Conservation (phyloP, 2,888 invertebrate genomes). For the Epinotia bilunana region DNA sequence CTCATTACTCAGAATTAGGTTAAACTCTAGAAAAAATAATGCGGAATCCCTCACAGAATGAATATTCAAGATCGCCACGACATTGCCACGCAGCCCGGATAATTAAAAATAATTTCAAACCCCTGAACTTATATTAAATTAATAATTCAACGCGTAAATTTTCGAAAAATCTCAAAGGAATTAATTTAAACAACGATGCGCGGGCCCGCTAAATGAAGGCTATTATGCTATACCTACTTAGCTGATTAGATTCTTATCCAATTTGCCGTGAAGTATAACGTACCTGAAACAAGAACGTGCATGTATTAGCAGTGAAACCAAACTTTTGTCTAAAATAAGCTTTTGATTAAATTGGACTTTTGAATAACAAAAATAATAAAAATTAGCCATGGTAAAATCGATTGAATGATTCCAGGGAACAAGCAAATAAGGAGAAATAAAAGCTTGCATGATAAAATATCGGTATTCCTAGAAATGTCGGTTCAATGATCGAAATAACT, state of each 20-base stretch:
- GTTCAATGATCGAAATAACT: conserved; percentile 13
- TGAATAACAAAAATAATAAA: neutral
- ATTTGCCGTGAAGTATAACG: conserved; percentile 6
- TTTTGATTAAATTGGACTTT: neutral
- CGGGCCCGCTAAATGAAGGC: neutral
- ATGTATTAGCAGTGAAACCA: conserved; percentile 5
- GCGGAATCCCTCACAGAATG: conserved; percentile 64
- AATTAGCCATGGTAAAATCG: no score
- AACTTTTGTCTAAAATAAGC: neutral
- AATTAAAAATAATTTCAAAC: conserved; percentile 76
- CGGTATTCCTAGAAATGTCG: neutral
- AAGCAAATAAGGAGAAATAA: neutral
- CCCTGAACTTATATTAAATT: conserved; percentile 58
- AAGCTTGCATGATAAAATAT: neutral
- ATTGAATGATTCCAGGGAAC: no score
- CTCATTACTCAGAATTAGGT: conserved; percentile 76
- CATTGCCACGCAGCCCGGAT: conserved; percentile 55
- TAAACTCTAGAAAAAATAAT: conserved; percentile 72
- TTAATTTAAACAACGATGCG: conserved; percentile 8
- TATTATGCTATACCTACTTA: conserved; percentile 12
- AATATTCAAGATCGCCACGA: conserved; percentile 71
- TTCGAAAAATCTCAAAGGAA: conserved; percentile 45
- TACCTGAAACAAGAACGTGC: conserved; percentile 39
- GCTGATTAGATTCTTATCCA: conserved; percentile 14
- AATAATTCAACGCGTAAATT: conserved; percentile 53